A percentile compares a stretch with the other conserved stretches of the same genome.
Conservation (phyloP, 2,113 vertebrate species). For the Trematocara stigmaticum region DNA sequence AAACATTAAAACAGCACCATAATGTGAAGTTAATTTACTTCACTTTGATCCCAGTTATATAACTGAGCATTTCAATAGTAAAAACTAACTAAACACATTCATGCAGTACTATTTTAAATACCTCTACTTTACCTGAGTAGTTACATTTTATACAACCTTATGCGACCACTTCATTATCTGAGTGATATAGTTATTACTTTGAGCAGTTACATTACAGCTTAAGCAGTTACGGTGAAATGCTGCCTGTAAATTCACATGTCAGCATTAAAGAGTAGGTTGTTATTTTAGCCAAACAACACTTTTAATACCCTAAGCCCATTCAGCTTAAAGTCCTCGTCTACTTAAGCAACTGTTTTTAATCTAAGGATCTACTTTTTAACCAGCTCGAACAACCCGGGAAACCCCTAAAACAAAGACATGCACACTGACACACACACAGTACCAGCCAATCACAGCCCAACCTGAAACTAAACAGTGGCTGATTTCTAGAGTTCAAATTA, state of each 20-base stretch:
- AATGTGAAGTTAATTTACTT: neutral
- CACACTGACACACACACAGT: neutral
- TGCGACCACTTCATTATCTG: neutral
- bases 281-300: neutral
- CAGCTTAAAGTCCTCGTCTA: neutral
- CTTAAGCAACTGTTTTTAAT: neutral
- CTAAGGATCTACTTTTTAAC: neutral
- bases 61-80: neutral
- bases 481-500: neutral
- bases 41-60: neutral
- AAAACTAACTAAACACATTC: neutral
- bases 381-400: neutral
- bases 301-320: neutral
- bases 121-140: neutral
- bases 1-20: neutral
- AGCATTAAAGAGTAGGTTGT: neutral
- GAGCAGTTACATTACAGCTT: neutral
- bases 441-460: slow-evolving; percentile 16
- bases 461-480: neutral
- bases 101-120: neutral
- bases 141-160: neutral
- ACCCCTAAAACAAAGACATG: neutral
- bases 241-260: neutral
- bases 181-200: neutral
- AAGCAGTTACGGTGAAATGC: neutral